Evolutionary conservation across 2,797 vertebrate genomes (phyloP).

Genomic region (Mionectes olivaceus): DNA sequence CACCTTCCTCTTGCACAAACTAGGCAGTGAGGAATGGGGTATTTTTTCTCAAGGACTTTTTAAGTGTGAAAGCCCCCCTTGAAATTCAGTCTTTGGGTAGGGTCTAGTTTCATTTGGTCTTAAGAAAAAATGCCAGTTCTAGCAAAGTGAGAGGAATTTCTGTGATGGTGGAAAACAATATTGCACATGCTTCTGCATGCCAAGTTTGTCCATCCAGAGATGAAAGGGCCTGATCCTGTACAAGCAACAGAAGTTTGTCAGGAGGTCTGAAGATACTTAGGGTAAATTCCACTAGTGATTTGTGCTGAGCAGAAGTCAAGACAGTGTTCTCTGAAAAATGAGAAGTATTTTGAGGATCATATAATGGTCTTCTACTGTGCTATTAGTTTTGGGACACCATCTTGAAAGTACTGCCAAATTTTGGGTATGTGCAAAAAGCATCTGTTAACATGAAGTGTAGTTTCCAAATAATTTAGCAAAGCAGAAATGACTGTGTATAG

Average conservation of each 20-base stretch:
- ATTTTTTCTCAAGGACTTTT: neutral
- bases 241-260: neutral
- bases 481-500: neutral
- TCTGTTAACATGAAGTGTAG: neutral
- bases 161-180: neutral
- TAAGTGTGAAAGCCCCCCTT: neutral
- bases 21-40: accelerated
- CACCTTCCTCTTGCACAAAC: neutral
- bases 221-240: neutral
- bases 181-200: accelerated
- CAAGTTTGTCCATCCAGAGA: neutral
- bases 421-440: neutral
- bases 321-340: neutral
- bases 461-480: neutral
- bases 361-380: neutral
- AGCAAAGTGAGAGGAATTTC: neutral
- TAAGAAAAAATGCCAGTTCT: neutral
- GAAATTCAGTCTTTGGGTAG: neutral
- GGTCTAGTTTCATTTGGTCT: neutral
- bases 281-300: neutral
- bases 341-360: neutral
- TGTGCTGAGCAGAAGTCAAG: neutral
- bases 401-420: neutral
- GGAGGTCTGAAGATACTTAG: neutral
- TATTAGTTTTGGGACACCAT: neutral